Conservation (phyloP, 1,140 invertebrate species). For the Drosophila pachea region DNA sequence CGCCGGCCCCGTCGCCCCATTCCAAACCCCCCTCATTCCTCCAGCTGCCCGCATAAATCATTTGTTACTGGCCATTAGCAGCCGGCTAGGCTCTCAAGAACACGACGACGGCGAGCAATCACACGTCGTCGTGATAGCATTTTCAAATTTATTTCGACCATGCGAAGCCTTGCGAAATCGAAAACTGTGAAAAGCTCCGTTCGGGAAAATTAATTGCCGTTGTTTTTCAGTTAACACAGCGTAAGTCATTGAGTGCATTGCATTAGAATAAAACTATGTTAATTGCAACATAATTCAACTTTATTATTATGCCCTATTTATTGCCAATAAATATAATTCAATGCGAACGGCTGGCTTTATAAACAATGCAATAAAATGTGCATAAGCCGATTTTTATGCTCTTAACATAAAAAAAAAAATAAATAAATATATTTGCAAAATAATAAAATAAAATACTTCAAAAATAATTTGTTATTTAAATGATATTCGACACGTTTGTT, state of each 20-base stretch:
- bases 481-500: constrained; percentile 35
- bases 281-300: no score
- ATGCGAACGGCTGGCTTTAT: no score
- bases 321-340: no score
- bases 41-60: constrained; percentile 14
- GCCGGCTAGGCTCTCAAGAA: constrained; percentile 51
- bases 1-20: no score
- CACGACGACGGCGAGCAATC: constrained; percentile 30
- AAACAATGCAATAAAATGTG: background rate
- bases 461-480: constrained; percentile 50
- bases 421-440: background rate
- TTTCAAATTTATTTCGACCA: constrained; percentile 24
- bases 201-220: no score
- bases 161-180: constrained; percentile 17
- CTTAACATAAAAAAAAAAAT: background rate
- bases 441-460: constrained; percentile 10
- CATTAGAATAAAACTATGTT: no score
- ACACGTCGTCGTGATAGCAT: constrained; percentile 39
- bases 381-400: constrained; percentile 5
- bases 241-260: no score
- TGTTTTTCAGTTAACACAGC: no score
- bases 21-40: background rate
- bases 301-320: no score
- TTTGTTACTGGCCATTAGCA: constrained; percentile 58
- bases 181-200: background rate